These are phyloP conservation scores for Scaptomyza montana DNA, from an alignment of 1,140 invertebrate species.

Conservation along the genomic window DNA sequence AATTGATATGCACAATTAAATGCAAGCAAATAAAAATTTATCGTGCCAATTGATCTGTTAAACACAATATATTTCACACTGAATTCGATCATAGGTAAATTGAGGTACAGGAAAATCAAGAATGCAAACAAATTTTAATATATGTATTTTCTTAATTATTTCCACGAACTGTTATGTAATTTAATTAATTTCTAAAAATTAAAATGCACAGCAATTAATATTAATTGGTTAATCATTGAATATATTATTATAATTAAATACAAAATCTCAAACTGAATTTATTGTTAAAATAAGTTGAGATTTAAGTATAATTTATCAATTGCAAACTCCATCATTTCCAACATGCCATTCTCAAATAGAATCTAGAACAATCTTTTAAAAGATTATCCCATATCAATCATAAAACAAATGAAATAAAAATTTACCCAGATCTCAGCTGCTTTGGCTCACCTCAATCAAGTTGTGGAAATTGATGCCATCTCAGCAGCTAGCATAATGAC, in stretches of 20 bases:
- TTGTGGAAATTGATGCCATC: conserved; percentile 14
- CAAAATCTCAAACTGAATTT: too few relatives aligned
- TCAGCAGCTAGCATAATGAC: conserved; percentile 38
- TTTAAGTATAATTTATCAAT: too few relatives aligned
- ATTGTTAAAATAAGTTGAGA: too few relatives aligned
- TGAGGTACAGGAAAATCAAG: conserved; percentile 9
- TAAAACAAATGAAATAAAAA: conserved; percentile 12
- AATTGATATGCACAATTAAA: conserved; percentile 56
- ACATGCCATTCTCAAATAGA: too few relatives aligned
- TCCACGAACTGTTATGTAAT: conserved; percentile 1
- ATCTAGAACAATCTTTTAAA: background rate
- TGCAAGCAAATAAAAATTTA: conserved; percentile 40
- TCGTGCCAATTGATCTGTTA: conserved; percentile 18
- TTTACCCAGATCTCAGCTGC: conserved; percentile 14
- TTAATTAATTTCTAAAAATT: background rate
- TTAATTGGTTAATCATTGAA: too few relatives aligned
- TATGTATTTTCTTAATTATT: conserved; percentile 9
- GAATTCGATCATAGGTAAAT: background rate
- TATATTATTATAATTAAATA: too few relatives aligned
- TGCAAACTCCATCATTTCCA: too few relatives aligned
- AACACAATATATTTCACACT: conserved; percentile 9
- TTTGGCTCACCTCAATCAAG: background rate
- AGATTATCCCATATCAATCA: conserved; percentile 30
- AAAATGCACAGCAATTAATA: too few relatives aligned
- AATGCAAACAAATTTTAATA: conserved; percentile 6